Evolutionary conservation across 2,797 vertebrate species (phyloP).

Genomic region (Danio kyathit): DNA sequence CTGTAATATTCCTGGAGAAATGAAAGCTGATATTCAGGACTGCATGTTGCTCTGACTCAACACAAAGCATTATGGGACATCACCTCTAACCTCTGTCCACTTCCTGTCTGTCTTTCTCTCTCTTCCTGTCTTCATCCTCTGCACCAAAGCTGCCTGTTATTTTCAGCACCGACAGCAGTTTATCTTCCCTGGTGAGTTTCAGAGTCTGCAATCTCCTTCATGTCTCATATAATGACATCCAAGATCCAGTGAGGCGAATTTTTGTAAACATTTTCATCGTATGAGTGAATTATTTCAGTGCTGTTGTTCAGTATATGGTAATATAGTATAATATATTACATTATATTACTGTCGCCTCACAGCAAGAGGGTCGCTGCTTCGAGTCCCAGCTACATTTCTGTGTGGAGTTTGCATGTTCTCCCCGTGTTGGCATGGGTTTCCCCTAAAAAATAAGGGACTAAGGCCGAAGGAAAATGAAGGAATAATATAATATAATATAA

Average conservation of each 20-base stretch:
- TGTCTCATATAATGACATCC: not conserved
- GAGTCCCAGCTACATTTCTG: too few relatives aligned
- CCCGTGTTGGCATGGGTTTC: too few relatives aligned
- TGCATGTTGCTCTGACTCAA: conserved; percentile 49
- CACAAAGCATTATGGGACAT: conserved; percentile 28
- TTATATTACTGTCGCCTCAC: too few relatives aligned
- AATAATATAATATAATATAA: too few relatives aligned
- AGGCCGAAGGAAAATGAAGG: too few relatives aligned
- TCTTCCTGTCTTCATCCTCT: conserved; percentile 63
- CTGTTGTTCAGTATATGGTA: too few relatives aligned
- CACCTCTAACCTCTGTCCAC: conserved; percentile 50
- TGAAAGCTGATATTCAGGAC: conserved; percentile 5
- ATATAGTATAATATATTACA: too few relatives aligned
- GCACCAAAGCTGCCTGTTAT: conserved; percentile 94
- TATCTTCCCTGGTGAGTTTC: conserved; percentile 99
- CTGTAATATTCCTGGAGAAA: too few relatives aligned
- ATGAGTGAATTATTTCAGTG: not conserved
- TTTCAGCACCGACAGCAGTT: conserved; percentile 99
- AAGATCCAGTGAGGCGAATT: not conserved
- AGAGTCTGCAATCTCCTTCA: conserved; percentile 27
- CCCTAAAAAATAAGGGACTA: too few relatives aligned
- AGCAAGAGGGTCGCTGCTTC: too few relatives aligned
- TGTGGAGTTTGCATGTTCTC: too few relatives aligned
- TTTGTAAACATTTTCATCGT: not conserved
- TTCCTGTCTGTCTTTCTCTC: conserved; percentile 61